Evolutionary conservation across 2,797 vertebrate genomes (phyloP), one percentile per base, ranked within the genome.

Genomic region (Typhlichthys subterraneus): DNA sequence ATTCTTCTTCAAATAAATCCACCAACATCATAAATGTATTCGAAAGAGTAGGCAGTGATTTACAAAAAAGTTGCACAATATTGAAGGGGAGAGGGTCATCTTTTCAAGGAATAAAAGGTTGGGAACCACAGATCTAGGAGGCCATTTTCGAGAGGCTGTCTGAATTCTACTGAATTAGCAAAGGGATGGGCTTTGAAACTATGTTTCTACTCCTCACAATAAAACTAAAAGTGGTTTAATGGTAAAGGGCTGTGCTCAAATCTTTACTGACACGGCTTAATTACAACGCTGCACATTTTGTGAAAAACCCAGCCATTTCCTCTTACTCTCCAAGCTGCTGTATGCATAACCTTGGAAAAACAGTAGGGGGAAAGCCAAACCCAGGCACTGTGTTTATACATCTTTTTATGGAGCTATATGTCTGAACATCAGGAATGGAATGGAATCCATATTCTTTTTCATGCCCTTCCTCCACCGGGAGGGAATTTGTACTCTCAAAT

Each of bases 211-310:
- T 72, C 60, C 53, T 58, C 55, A 71, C n/a, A 67, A 45, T 65
- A 51, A 69, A 54, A 67, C 45, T 13, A 10, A 57, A 49, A 53
- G 59, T 46, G 76, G 63, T 68, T 80, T 80, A 75, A 80, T 83
- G 84, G 71, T 73, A 80, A 75, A 57, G 38, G 72, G 61, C 54
- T 48, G 65, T 4, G 38, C 58, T 81, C 67, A 79, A 83, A 91
- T 89, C 73, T 83, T 81, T 89, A 87, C 75, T 80, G 88, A 89
- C 91, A 82, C 52, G 57, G 49, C 73, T 74, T 79, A 82, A 89
- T 87, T 88, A 76, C 81, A 66, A 75, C 53, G 52, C 67, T 72
- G 76, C 73, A 75, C 78, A 81, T 85, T 85, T 72, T 72, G 62
- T 85, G 83, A 83, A 87, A 87, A 89, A 81, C 57, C 64, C 49